Evolutionary conservation across 2,113 vertebrate species (phyloP).

Genomic region (Oenanthe melanoleuca): DNA sequence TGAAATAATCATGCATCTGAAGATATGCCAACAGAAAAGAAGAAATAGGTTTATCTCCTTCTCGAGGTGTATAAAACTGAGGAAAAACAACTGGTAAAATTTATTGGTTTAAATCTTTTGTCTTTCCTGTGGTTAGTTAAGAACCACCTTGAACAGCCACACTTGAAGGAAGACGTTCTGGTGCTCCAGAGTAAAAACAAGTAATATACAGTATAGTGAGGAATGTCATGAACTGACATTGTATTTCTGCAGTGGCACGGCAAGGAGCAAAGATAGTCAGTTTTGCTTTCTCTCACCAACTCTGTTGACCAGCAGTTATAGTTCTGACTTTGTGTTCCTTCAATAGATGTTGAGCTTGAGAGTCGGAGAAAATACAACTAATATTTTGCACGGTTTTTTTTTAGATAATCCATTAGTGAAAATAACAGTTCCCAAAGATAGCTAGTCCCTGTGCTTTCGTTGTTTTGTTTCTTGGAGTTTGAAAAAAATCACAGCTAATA

Average conservation of each 20-base stretch:
- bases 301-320: not conserved
- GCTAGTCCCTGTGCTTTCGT: not conserved
- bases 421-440: not conserved
- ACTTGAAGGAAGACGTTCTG: not conserved
- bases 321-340: not conserved
- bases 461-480: not conserved
- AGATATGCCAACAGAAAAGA: not conserved
- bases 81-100: not conserved
- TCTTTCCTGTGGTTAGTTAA: not conserved
- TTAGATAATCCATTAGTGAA: not conserved
- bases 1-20: not conserved
- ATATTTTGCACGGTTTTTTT: not conserved
- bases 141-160: not conserved
- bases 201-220: not conserved
- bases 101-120: fast-evolving
- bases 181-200: not conserved
- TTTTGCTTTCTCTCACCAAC: not conserved
- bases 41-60: not conserved
- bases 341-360: not conserved
- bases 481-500: not conserved
- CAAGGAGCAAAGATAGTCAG: not conserved
- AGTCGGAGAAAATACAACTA: not conserved
- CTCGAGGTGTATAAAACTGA: not conserved
- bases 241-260: not conserved
- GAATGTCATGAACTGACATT: not conserved